phyloP scores from a whole-genome alignment of 2,797 vertebrate genomes.

The Luscinia megarhynchos region DNA sequence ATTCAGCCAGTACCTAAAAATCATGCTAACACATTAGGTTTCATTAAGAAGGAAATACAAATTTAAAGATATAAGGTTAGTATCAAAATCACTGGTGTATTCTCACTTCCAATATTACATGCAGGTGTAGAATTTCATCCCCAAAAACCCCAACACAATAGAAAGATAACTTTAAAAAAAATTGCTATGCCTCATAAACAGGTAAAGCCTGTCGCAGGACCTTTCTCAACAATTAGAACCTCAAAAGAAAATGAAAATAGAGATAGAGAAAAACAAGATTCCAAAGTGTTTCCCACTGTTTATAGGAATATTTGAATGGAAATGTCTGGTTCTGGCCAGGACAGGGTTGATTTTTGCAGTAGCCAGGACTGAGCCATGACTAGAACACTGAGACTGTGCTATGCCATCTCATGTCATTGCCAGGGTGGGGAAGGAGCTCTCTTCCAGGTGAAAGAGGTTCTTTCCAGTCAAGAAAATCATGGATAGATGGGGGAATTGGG shows the following conservation, averaged over 20 bases:
- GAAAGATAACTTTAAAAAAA: not conserved
- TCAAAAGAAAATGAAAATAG: not conserved
- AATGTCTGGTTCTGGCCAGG: not conserved
- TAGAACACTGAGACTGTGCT: not conserved
- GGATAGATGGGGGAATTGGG: not conserved
- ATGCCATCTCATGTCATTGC: not conserved
- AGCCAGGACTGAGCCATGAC: not conserved
- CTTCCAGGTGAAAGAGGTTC: not conserved
- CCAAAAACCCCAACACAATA: fast-evolving
- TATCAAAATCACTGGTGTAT: not conserved
- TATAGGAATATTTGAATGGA: not conserved
- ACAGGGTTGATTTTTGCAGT: not conserved
- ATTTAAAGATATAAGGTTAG: not conserved
- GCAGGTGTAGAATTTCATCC: not conserved
- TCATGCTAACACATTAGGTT: not conserved
- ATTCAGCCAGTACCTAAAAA: not conserved
- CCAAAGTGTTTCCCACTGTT: not conserved
- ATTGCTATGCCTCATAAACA: not conserved
- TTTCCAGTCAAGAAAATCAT: not conserved
- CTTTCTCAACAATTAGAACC: not conserved
- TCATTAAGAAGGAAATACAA: not conserved
- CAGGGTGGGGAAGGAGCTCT: fast-evolving
- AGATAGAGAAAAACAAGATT: not conserved
- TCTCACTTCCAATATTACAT: not conserved
- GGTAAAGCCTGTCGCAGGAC: not conserved